A percentile compares a stretch with the other conserved stretches of the same genome.
phyloP scores from a whole-genome alignment of 2,113 vertebrate genomes.

The Arothron firmamentum region DNA sequence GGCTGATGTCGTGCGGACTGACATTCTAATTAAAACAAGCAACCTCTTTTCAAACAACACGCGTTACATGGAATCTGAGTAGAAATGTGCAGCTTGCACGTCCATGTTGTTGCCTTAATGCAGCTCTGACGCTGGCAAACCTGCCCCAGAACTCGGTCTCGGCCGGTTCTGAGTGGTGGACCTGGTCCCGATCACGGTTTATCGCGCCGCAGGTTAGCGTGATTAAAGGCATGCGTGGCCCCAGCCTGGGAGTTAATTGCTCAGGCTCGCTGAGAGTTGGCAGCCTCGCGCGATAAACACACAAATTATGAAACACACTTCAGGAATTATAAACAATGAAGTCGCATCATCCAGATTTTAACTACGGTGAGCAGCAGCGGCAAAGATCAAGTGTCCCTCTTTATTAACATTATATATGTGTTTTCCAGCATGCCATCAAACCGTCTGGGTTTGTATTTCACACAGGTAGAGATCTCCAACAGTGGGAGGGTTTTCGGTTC shows the following conservation, averaged over 20 bases:
- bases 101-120: not conserved
- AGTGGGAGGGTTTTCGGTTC: slow-evolving; percentile 50
- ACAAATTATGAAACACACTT: slow-evolving; percentile 1
- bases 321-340: not conserved
- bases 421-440: slow-evolving; percentile 30
- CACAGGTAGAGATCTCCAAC: slow-evolving; percentile 30
- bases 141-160: too few species aligned
- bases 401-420: slow-evolving; percentile 35
- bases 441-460: slow-evolving; percentile 34
- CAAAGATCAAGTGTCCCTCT: slow-evolving; percentile 33
- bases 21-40: slow-evolving; percentile 9
- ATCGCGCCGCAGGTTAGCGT: not conserved
- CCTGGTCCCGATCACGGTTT: not conserved
- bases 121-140: not conserved
- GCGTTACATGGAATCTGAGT: not conserved
- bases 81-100: too few species aligned
- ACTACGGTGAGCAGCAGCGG: slow-evolving; percentile 8
- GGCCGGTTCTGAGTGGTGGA: too few species aligned
- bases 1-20: not conserved
- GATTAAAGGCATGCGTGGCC: not conserved
- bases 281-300: slow-evolving; percentile 4
- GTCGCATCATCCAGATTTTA: slow-evolving; percentile 2
- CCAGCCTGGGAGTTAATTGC: not conserved
- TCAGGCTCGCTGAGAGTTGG: not conserved
- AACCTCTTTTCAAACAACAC: not conserved